These are phyloP conservation scores for Nesidiocoris tenuis DNA, from an alignment of 2,888 invertebrate species.

Conservation along the genomic window DNA sequence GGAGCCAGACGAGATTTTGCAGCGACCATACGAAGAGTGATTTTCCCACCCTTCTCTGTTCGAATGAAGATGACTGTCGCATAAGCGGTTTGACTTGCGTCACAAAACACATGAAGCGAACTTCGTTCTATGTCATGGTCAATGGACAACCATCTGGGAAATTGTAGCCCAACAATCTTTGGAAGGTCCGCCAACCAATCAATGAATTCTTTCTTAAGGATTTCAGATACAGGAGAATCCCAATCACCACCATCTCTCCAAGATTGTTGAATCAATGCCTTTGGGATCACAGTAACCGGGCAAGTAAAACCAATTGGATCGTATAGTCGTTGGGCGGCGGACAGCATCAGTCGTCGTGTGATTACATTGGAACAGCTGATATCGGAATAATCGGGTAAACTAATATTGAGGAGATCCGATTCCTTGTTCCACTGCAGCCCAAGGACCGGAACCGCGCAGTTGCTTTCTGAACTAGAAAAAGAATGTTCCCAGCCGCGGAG, in stretches of 20 bases:
- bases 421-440: slow-evolving; percentile 24
- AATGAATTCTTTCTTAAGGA: neutral
- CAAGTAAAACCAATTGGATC: slow-evolving; percentile 50
- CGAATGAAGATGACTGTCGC: slow-evolving; percentile 51
- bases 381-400: neutral
- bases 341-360: slow-evolving; percentile 11
- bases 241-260: slow-evolving; percentile 33
- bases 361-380: slow-evolving; percentile 6
- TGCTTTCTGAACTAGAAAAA: neutral
- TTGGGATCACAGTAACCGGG: slow-evolving; percentile 48
- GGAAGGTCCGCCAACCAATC: slow-evolving; percentile 11
- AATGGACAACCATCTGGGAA: neutral
- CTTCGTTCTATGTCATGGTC: neutral
- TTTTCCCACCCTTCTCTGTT: slow-evolving; percentile 38
- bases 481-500: slow-evolving; percentile 30
- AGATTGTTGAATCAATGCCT: slow-evolving; percentile 49
- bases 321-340: slow-evolving; percentile 48
- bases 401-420: neutral
- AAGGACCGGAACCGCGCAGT: neutral
- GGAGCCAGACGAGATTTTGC: slow-evolving; percentile 52
- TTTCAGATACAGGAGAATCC: slow-evolving; percentile 16
- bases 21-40: slow-evolving; percentile 49
- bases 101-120: slow-evolving; percentile 51
- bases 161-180: neutral
- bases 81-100: slow-evolving; percentile 52